These are phyloP conservation scores for Hetaerina titia DNA, from an alignment of 2,888 invertebrate genomes.

Conservation along the genomic window DNA sequence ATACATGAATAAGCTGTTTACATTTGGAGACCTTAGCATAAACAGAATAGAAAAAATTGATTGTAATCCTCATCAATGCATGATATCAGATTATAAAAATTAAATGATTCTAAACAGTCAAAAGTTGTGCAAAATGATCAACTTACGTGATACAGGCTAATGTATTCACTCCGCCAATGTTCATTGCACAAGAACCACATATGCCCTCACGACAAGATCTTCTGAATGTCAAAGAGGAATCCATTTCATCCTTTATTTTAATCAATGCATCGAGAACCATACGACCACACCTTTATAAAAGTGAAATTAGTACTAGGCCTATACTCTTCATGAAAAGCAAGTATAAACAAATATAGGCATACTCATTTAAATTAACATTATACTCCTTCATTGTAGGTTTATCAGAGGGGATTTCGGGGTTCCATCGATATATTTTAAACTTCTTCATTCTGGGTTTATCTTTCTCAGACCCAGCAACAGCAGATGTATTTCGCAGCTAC, in stretches of 20 bases:
- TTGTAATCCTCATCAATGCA: too few species aligned
- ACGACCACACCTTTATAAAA: conserved; percentile 86
- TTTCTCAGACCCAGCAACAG: conserved; percentile 76
- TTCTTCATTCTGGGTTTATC: conserved; percentile 84
- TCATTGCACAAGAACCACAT: conserved; percentile 99
- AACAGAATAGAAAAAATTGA: too few species aligned
- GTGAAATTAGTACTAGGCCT: neutral
- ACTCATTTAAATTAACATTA: conserved; percentile 83
- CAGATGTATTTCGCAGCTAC: conserved; percentile 68
- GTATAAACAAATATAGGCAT: conserved; percentile 62
- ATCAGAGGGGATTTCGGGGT: conserved; percentile 90
- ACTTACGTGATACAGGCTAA: conserved; percentile 92
- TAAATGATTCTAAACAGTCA: too few species aligned
- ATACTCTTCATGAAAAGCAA: too few species aligned
- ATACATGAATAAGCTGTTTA: too few species aligned
- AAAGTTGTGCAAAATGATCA: neutral
- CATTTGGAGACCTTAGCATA: too few species aligned
- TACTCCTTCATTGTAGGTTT: conserved; percentile 89
- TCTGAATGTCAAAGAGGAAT: conserved; percentile 96
- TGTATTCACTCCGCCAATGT: conserved; percentile 97
- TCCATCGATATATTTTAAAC: conserved; percentile 92
- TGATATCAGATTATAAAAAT: too few species aligned
- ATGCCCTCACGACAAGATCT: conserved; percentile 98
- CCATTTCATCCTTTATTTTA: conserved; percentile 97
- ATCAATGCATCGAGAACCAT: conserved; percentile 98